Evolutionary conservation across 2,888 invertebrate genomes (phyloP), one percentile per base, ranked within the genome.

Genomic region (Blastobasis adustella): DNA sequence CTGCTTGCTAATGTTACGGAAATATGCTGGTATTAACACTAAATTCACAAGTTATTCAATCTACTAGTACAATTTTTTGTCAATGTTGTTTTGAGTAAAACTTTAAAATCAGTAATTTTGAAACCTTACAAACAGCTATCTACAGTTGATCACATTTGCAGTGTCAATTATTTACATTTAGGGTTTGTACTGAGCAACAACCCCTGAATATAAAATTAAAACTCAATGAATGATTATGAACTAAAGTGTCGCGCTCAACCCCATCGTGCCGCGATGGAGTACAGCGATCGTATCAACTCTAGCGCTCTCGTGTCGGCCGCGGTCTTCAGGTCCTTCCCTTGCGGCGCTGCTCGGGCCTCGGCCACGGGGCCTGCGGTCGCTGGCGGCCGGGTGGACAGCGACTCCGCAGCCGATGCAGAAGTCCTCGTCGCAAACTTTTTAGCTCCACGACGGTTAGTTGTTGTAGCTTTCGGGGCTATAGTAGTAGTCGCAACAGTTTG

Each of bases 181-280:
- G 49, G 48, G 52, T 50, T 55, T 55, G 54, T 54, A 49, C 49
- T 52, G 50, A 54, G 51, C 53, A 59, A 52, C 60, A 60, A 73
- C 66, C 73, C 69, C 73, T 73, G 75, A 74, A 73, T 71, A 70
- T 68, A 71, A 69, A 69, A 62, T 65, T 59, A 62, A 56, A 61
- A 59, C 59, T 60, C 66, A 63, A 66, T 66, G 49, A 50, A 64
- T 54, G 44, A 55, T 54, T 62, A 61, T 48, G 53, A 56, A 52
- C 48, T 52, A 48, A 50, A 47, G 49, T 48, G 44, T 45, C 48
- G 39, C 51, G 56, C 56, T 82, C 79, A 89, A 65, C 95, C 95
- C 91, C 95, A 95, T 82, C 93, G 92, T 23, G 95, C 94, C 52
- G 96, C 95, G 73, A 96, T 92, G 57, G 94, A 92, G 80, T 96